Percentiles rank a stretch among this genome's conserved stretches.
Conservation (phyloP, 2,113 vertebrate species). For the Smithornis capensis region DNA sequence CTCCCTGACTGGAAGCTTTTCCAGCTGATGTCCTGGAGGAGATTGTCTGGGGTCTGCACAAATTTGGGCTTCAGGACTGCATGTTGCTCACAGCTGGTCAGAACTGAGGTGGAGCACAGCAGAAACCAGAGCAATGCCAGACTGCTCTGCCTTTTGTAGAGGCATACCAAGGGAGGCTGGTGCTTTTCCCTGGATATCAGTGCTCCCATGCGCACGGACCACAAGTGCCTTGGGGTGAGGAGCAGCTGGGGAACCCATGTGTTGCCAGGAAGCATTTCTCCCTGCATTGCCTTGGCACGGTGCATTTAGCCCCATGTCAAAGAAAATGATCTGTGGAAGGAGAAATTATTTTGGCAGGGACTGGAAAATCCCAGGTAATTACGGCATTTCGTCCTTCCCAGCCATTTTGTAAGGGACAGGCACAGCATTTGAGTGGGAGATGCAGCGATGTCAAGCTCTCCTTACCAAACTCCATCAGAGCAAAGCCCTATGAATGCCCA, state of each 20-base stretch:
- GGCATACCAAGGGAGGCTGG: background rate
- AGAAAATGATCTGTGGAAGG: background rate
- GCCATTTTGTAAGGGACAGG: background rate
- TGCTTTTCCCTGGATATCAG: background rate
- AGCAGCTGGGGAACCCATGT: background rate
- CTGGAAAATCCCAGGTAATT: background rate
- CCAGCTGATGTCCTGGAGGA: background rate
- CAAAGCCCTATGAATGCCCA: background rate
- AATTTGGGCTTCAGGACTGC: background rate
- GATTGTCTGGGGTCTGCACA: background rate
- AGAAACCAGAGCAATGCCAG: background rate
- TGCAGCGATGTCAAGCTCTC: background rate
- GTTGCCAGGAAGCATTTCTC: background rate
- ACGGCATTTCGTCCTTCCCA: background rate
- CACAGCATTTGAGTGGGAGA: background rate
- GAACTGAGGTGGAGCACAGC: background rate
- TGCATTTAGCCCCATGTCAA: fast-evolving
- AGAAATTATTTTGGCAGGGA: background rate
- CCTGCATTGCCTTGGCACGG: background rate
- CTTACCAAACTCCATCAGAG: background rate
- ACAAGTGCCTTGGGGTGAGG: background rate
- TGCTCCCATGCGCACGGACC: fast-evolving
- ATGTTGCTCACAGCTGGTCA: background rate
- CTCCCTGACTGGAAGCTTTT: background rate
- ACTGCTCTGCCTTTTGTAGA: fast-evolving